phyloP scores from a whole-genome alignment of 1,140 invertebrate genomes.

The Drosophila bocki region DNA sequence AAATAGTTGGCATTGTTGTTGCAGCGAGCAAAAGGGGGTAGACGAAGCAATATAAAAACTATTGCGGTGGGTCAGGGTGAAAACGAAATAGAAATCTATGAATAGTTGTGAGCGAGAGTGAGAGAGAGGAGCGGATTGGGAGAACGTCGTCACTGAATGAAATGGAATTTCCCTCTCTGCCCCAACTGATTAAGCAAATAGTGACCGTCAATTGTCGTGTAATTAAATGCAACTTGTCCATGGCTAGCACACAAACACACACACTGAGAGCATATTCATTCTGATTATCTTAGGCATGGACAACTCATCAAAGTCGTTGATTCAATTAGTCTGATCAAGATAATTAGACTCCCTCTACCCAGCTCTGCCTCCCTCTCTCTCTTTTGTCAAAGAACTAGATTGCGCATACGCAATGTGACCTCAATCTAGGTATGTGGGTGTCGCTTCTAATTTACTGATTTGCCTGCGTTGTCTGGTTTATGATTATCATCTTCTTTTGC shows the following conservation, averaged over 20 bases:
- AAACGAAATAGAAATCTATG: conserved; percentile 83
- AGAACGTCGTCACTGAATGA: conserved; percentile 35
- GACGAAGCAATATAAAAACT: conserved; percentile 68
- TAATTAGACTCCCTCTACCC: conserved; percentile 51
- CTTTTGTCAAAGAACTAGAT: conserved; percentile 29
- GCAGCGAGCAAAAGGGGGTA: conserved; percentile 63
- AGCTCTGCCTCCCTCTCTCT: background rate
- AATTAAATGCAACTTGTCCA: conserved; percentile 6
- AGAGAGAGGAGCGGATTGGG: conserved; percentile 17
- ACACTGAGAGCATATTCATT: conserved; percentile 8
- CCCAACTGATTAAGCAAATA: conserved; percentile 50
- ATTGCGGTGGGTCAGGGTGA: conserved; percentile 82
- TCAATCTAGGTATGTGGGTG: conserved; percentile 14
- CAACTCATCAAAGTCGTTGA: conserved; percentile 37
- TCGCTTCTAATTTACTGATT: background rate
- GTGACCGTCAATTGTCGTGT: conserved; percentile 31
- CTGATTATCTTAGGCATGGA: conserved; percentile 23
- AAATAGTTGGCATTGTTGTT: conserved; percentile 70
- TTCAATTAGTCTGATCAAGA: conserved; percentile 22
- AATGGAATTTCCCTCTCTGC: conserved; percentile 35
- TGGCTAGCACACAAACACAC: background rate
- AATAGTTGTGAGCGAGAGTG: conserved; percentile 60
- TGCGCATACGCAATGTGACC: conserved; percentile 59
- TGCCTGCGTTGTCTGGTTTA: background rate
- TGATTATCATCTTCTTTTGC: conserved; percentile 8